Base-by-base conservation (phyloP, 2,797 vertebrate species). In the Dendrocincla fuliginosa region DNA sequence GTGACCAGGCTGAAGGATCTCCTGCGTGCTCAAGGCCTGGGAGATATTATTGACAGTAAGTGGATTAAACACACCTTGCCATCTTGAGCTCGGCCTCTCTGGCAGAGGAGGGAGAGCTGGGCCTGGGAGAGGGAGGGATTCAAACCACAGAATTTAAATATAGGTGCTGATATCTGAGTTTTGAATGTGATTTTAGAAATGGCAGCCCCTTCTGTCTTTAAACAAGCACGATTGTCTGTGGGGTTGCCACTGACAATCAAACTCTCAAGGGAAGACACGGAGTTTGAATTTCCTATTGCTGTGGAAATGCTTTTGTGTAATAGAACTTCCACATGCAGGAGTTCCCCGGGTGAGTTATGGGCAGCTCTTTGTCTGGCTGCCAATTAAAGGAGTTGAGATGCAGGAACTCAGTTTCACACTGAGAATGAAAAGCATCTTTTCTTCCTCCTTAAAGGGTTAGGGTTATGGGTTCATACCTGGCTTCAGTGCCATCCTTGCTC, bases 11-110 rank as follows among this genome's bases (percentile, higher is more conserved):
- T 99, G 61, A 99, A 99, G 97, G 99, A 99, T 6, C 98, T 99
- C 60, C 98, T 99, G 76, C 98, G 98, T 20, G 99, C 99, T 44
- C 99, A 99, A 95, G 99, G 99, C 5, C 98, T 99, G 76, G 99
- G 99, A 64, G 99, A 99, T 94, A 99, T 99, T 96, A 98, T 99
- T 81, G 99, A 99, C 97, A 99, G 99, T 99, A 98, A 99, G 99
- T 99, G 89, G 77, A 86, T 96, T 96, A 81, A 95, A 93, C 33
- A 64, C 37, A n/a, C 44, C 23, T 64, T 52, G 56, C 20, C 30
- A n/a, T 70, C 57, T 32, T 56, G 55, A 39, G 16, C 44, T 49
- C 44, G 30, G 18, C 9, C 30, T 70, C 25, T 39, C 8, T 11
- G 32, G n/a, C 4, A 5, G 19, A 67, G 37, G 23, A 87, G 39